Base-by-base conservation (phyloP, 2,888 invertebrate species). In the Phaonia tiefii region DNA sequence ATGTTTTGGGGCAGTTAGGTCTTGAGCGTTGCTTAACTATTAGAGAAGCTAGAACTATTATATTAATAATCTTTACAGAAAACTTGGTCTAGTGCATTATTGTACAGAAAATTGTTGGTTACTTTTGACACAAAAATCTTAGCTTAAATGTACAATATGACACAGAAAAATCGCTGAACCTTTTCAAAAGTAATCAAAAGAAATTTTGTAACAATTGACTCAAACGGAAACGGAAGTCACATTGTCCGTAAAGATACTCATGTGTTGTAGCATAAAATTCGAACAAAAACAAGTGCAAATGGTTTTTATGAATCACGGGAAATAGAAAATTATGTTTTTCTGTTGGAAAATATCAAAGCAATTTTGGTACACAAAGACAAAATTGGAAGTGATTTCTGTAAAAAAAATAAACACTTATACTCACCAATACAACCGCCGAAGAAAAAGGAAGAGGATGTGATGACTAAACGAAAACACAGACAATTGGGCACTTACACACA, bases 381-480 rank as follows among this genome's bases (percentile, higher is more conserved):
- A 69, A 31, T n/a, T 8, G 17, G 3, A 31, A 58, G 25, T 2
- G 15, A n/a, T n/a, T n/a, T n/a, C n/a, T n/a, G n/a, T n/a, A n/a
- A 20, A 39, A 20, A 60, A 54, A 60, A 39, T 31, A 87, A 87
- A 86, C 86, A 86, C 87, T 86, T 86, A 85, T 85, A 84, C 84
- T 13, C 44, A 66, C 66, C 31, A 31, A 5, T 31, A 31, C 31
- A 31, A 31, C 44, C 20, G 13, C 65, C 2, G 37, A 58, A 54
- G 15, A 20, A 10, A 54, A 46, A 39, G 17, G n/a, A 72, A 66
- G 11, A 78, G 74, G 60, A 79, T 63, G 58, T 75, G 75, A 51
- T 20, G 10, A n/a, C 46, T 49, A 13, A 15, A 39, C 22, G 13
- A 4, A 63, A 10, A 17, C 49, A 26, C 1, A 13, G 2, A 37